Percentiles rank a stretch among this genome's conserved stretches.
Conservation (phyloP, 2,888 invertebrate species). For the Hetaerina titia region DNA sequence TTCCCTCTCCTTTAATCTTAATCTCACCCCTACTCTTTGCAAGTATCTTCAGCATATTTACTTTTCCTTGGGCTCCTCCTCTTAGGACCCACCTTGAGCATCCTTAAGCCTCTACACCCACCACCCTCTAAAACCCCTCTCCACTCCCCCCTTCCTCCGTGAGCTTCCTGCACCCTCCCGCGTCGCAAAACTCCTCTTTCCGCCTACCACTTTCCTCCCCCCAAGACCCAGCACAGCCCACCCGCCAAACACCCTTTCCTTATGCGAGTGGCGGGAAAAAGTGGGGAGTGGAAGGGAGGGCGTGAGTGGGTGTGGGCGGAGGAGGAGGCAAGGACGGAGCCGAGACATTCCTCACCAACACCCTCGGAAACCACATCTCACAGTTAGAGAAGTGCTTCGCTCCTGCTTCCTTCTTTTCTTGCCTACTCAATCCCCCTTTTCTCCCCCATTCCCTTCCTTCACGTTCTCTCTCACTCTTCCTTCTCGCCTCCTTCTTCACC, state of each 20-base stretch:
- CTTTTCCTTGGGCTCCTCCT: neutral
- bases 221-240: neutral
- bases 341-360: slow-evolving; percentile 51
- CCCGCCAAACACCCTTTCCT: neutral
- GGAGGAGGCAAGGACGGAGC: neutral
- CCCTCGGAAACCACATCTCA: slow-evolving; percentile 57
- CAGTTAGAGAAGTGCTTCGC: slow-evolving; percentile 36
- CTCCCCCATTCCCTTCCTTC: neutral
- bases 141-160: neutral
- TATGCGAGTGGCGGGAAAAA: neutral
- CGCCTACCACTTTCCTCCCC: neutral
- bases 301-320: neutral
- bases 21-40: neutral
- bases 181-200: neutral
- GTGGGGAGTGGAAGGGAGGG: neutral
- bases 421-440: neutral
- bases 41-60: slow-evolving; percentile 2
- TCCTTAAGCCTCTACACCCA: neutral
- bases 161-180: neutral
- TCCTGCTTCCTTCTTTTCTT: slow-evolving; percentile 12
- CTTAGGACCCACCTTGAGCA: neutral
- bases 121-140: neutral
- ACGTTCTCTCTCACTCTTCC: neutral
- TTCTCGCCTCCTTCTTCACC: no score
- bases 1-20: neutral